Evolutionary conservation across 2,113 vertebrate species (phyloP).

Genomic region (Pleuronectes platessa): DNA sequence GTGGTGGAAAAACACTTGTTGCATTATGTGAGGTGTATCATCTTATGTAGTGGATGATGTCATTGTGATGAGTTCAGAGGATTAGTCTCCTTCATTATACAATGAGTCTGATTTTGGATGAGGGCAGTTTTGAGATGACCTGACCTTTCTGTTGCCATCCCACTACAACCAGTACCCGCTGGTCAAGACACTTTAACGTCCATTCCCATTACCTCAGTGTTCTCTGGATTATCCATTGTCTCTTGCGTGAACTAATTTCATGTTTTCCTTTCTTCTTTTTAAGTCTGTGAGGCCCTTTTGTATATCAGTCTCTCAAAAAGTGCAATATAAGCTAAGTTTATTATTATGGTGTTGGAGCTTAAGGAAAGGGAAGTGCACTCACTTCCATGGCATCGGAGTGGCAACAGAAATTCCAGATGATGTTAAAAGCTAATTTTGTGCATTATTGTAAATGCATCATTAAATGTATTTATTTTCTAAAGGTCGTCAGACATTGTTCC

Average conservation of each 20-base stretch:
- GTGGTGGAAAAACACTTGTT: slow-evolving; percentile 3
- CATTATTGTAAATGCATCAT: too few relatives aligned
- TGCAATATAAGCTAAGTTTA: too few relatives aligned
- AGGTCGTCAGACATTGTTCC: not conserved
- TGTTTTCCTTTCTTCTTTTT: too few relatives aligned
- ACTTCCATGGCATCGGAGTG: not conserved
- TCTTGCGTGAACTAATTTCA: too few relatives aligned
- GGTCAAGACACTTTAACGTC: not conserved
- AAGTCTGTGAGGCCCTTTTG: too few relatives aligned
- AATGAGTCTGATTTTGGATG: not conserved
- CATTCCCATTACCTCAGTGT: too few relatives aligned
- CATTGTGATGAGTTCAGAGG: too few relatives aligned
- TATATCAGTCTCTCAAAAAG: too few relatives aligned
- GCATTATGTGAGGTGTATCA: not conserved
- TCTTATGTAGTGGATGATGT: not conserved
- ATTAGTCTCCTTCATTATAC: not conserved
- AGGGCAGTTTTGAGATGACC: not conserved
- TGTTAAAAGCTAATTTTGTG: too few relatives aligned
- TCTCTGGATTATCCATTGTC: too few relatives aligned
- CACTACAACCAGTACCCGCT: not conserved
- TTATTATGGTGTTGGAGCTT: too few relatives aligned
- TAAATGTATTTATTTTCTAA: too few relatives aligned
- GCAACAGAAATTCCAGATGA: not conserved
- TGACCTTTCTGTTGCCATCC: not conserved
- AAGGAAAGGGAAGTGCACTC: not conserved